A percentile compares a stretch with the other conserved stretches of the same genome.
Evolutionary conservation across 1,140 invertebrate genomes (phyloP).

Genomic region (Lethrus apterus): DNA sequence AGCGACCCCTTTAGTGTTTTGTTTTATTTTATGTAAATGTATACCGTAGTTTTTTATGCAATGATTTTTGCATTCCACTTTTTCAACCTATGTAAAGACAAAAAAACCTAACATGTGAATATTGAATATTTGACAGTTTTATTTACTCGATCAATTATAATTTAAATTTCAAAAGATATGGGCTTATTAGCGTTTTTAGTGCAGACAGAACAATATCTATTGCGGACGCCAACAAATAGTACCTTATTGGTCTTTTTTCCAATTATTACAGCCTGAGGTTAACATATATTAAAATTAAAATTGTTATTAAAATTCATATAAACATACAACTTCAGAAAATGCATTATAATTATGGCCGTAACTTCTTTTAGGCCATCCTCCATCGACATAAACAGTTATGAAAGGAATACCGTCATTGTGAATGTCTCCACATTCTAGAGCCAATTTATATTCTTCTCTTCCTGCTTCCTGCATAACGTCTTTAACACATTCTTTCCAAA

Average conservation of each 20-base stretch:
- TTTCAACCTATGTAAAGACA: no score
- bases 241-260: conserved; percentile 24
- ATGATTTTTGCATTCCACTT: conserved; percentile 11
- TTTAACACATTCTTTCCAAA: no score
- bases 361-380: conserved; percentile 34
- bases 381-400: conserved; percentile 36
- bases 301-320: neutral
- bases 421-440: conserved; percentile 26
- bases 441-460: conserved; percentile 14
- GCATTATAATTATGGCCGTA: conserved; percentile 34
- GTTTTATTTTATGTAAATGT: conserved; percentile 4
- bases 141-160: no score
- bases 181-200: no score
- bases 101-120: no score
- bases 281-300: neutral
- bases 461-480: conserved; percentile 6
- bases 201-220: conserved; percentile 11
- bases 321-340: conserved; percentile 30
- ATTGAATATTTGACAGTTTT: no score
- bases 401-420: conserved; percentile 33
- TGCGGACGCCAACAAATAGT: conserved; percentile 9
- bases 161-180: no score
- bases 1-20: neutral
- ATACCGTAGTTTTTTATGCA: conserved; percentile 8
- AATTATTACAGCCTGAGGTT: conserved; percentile 19